A percentile compares a stretch with the other conserved stretches of the same genome.
Evolutionary conservation across 2,113 vertebrate species (phyloP).

Genomic region (Rhineura floridana): DNA sequence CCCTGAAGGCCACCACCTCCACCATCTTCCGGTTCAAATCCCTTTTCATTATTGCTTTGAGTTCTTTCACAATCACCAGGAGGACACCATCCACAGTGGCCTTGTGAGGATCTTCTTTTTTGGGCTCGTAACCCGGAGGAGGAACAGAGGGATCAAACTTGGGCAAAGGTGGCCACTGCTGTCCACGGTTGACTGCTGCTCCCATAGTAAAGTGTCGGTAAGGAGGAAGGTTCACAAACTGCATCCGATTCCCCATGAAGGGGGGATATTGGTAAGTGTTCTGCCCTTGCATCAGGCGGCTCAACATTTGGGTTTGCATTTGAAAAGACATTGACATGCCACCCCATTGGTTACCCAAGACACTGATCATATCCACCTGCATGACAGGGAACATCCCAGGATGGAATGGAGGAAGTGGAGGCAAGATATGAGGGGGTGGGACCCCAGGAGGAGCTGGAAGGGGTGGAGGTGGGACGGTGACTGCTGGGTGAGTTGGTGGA

Average conservation of each 20-base stretch:
- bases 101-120: slow-evolving; percentile 97
- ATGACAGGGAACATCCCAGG: slow-evolving; percentile 88
- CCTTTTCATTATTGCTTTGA: slow-evolving; percentile 98
- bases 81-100: slow-evolving; percentile 95
- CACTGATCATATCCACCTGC: slow-evolving; percentile 93
- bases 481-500: slow-evolving; percentile 69
- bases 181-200: slow-evolving; percentile 77
- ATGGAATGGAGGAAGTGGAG: slow-evolving; percentile 82
- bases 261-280: slow-evolving; percentile 87
- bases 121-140: slow-evolving; percentile 89
- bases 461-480: slow-evolving; percentile 73
- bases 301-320: slow-evolving; percentile 99
- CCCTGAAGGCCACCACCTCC: slow-evolving; percentile 96
- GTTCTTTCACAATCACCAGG: slow-evolving; percentile 94
- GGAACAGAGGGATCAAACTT: slow-evolving; percentile 95
- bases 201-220: slow-evolving; percentile 85
- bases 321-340: slow-evolving; percentile 97
- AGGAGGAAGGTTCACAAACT: slow-evolving; percentile 83
- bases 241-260: slow-evolving; percentile 83
- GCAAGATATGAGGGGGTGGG: slow-evolving; percentile 84
- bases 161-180: slow-evolving; percentile 90
- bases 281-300: slow-evolving; percentile 93
- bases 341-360: slow-evolving; percentile 90
- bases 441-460: slow-evolving; percentile 75
- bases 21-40: slow-evolving; percentile 99